Percentiles rank a stretch among this genome's conserved stretches.
phyloP scores from a whole-genome alignment of 2,797 vertebrate species.

The Sebastes reedi region DNA sequence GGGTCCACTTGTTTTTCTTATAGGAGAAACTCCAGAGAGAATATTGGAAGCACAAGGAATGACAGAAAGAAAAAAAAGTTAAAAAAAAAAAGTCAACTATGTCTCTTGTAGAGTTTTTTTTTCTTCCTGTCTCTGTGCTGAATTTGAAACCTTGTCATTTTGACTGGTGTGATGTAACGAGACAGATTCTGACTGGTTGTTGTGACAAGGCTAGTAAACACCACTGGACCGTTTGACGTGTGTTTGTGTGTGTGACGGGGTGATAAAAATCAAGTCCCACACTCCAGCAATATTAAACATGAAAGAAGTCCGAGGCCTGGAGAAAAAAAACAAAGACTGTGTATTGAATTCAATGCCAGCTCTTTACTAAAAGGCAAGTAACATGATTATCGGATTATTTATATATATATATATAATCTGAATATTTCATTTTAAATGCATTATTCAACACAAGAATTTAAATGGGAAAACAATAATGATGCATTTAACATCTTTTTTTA shows the following conservation, averaged over 20 bases:
- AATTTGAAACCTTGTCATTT: slow-evolving; percentile 42
- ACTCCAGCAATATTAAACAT: slow-evolving; percentile 16
- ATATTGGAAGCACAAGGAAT: slow-evolving; percentile 39
- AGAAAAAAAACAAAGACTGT: background rate
- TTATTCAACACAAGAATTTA: no score
- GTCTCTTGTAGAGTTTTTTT: slow-evolving; percentile 1
- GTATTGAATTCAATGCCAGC: background rate
- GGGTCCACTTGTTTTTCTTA: slow-evolving; percentile 66
- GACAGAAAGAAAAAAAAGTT: background rate
- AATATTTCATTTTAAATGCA: background rate
- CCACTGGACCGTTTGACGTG: slow-evolving; percentile 44
- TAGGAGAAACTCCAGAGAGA: slow-evolving; percentile 55
- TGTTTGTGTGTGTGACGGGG: slow-evolving; percentile 38
- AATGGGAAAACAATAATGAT: no score
- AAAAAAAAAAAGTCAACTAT: background rate
- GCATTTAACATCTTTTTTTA: no score
- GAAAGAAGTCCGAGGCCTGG: background rate
- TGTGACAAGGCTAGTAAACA: slow-evolving; percentile 69
- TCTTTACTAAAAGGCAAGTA: background rate
- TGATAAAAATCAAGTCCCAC: slow-evolving; percentile 50
- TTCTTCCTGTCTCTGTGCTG: background rate
- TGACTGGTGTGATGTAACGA: slow-evolving; percentile 50
- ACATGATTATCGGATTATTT: background rate
- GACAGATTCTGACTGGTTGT: slow-evolving; percentile 55
- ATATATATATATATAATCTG: background rate